Evolutionary conservation across 2,797 vertebrate genomes (phyloP), one percentile per base, ranked within the genome.

Genomic region (Australoheros facetus): DNA sequence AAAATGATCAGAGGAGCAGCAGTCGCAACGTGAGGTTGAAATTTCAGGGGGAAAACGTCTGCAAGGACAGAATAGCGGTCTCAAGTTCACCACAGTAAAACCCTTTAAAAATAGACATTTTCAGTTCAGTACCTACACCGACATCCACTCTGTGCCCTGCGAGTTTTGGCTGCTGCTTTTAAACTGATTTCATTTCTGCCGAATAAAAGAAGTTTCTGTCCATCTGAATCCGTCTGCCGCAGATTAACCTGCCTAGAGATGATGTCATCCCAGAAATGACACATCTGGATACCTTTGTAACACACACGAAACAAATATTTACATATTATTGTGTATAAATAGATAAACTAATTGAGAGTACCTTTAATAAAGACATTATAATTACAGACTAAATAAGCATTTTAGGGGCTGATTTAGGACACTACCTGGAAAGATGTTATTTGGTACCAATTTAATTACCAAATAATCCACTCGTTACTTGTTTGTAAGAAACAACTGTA

Each of bases 261-360:
- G 23, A n/a, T 11, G 39, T 64, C 60, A 11, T 1, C 60, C 39
- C 10, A 30, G 23, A 48, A 19, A 19, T 0, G 45, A 66, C 42
- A 64, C 60, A 45, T 42, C 37, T 45, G 60, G 39, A 3, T 45
- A 42, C 21, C 37, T 64, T 62, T 62, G 42, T 64, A 64, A 45
- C 37, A 66, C 42, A 51, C 26, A 12, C 45, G 30, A 69, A n/a
- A 69, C 62, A 66, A 66, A 66, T 66, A 66, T 66, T 66, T 66
- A 66, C 62, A 66, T 66, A 66, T 66, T 66, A 66, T 66, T 30
- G 2, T 7, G 42, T 66, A 66, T 66, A 66, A 66, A 66, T 30
- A 69, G 1, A 51, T 4, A n/a, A 69, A 69, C 26, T 69, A 30
- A 69, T 30, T 8, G 17, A 13, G 62, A 66, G 64, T 69, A 69